Conservation (phyloP, 2,888 invertebrate species). For the Cerastis leucographa region DNA sequence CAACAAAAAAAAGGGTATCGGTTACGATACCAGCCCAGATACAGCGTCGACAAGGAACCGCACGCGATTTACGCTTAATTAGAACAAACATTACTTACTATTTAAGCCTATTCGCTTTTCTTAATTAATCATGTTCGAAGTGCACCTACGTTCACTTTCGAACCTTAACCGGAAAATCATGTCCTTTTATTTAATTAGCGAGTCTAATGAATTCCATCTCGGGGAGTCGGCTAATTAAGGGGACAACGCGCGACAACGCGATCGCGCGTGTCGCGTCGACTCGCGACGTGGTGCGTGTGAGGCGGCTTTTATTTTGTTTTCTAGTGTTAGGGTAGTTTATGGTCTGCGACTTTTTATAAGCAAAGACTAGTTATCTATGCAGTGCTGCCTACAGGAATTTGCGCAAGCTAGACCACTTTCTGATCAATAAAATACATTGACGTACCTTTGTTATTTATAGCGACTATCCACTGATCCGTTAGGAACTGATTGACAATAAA, state of each 20-base stretch:
- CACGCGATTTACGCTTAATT: constrained; percentile 72
- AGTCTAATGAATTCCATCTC: constrained; percentile 85
- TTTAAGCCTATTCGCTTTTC: constrained; percentile 69
- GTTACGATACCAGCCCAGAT: constrained; percentile 41
- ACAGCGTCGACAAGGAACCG: constrained; percentile 54
- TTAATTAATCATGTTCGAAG: constrained; percentile 80
- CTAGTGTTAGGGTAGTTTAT: constrained; percentile 45
- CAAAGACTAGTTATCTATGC: not conserved
- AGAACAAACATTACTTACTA: constrained; percentile 70
- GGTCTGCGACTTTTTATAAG: constrained; percentile 41
- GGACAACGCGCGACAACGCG: constrained; percentile 67
- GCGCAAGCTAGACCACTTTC: not conserved
- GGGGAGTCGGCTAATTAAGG: constrained; percentile 82
- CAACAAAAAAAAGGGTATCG: constrained; percentile 32
- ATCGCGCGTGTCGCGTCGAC: constrained; percentile 65
- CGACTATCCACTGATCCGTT: constrained; percentile 17
- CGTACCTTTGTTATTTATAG: constrained; percentile 24
- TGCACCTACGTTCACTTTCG: constrained; percentile 82
- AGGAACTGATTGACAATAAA: constrained; percentile 51
- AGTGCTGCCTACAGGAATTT: constrained; percentile 10
- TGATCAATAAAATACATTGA: constrained; percentile 21
- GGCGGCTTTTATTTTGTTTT: constrained; percentile 65
- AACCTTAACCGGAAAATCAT: constrained; percentile 83
- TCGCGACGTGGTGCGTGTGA: constrained; percentile 62
- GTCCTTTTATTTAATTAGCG: constrained; percentile 85